phyloP scores from a whole-genome alignment of 2,113 vertebrate species.

The Vidua macroura region DNA sequence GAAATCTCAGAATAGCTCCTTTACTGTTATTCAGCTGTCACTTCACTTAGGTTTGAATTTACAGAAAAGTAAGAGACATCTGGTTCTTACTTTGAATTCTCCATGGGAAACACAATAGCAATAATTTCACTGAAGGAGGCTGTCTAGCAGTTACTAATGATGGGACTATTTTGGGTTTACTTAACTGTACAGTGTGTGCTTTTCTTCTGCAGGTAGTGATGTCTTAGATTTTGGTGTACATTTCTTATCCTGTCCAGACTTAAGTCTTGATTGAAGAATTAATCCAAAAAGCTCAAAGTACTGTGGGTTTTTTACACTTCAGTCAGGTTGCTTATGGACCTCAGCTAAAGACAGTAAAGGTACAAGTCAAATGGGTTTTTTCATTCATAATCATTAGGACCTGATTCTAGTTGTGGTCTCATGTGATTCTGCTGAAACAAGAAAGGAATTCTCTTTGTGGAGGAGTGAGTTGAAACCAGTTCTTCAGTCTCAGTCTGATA shows the following conservation, averaged over 20 bases:
- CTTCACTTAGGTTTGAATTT: conserved; percentile 29
- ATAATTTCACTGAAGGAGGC: conserved; percentile 3
- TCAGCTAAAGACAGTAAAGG: neutral
- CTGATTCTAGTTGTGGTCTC: neutral
- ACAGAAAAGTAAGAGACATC: conserved; percentile 38
- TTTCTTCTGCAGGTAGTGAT: neutral
- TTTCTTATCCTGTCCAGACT: neutral
- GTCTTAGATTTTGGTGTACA: neutral
- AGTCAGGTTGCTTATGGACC: neutral
- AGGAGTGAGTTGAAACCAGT: neutral
- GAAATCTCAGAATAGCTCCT: conserved; percentile 19
- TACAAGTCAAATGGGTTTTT: neutral
- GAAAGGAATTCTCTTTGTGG: neutral
- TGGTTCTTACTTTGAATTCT: conserved; percentile 48
- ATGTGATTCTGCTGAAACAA: neutral
- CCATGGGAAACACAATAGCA: conserved; percentile 31
- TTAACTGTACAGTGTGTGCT: neutral
- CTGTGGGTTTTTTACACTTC: neutral
- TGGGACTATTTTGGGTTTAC: neutral
- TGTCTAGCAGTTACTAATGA: neutral
- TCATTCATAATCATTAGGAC: neutral
- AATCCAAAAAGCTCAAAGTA: neutral
- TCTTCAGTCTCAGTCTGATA: neutral
- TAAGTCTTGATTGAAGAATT: neutral
- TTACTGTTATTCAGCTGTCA: conserved; percentile 2